phyloP scores from a whole-genome alignment of 2,797 vertebrate species.

The Phalanger gymnotis region DNA sequence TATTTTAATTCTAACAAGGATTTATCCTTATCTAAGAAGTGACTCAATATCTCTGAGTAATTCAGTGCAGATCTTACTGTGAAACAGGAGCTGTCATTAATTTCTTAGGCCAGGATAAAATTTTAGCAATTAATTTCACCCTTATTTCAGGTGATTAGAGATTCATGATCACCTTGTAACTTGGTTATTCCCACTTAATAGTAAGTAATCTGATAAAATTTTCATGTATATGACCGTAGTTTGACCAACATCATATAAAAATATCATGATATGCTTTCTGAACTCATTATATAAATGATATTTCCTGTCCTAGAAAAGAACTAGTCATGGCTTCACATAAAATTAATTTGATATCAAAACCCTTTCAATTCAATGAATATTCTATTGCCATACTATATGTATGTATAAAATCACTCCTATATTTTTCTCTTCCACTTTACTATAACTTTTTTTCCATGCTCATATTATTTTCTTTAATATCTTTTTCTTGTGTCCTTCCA shows the following conservation, averaged over 20 bases:
- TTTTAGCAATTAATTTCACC: conserved; percentile 58
- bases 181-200: conserved; percentile 14
- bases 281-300: background rate
- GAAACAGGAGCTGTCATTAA: conserved; percentile 52
- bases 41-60: conserved; percentile 71
- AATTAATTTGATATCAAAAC: background rate
- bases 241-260: conserved; percentile 18
- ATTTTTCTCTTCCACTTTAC: conserved; percentile 25
- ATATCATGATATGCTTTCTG: background rate
- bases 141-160: conserved; percentile 42
- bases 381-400: background rate
- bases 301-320: conserved; percentile 16
- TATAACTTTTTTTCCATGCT: conserved; percentile 33
- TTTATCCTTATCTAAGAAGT: conserved; percentile 59
- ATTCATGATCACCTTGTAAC: conserved; percentile 46
- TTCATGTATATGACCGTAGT: background rate
- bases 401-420: background rate
- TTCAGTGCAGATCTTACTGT: conserved; percentile 28
- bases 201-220: background rate
- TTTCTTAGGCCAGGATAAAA: conserved; percentile 70
- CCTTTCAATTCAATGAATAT: background rate
- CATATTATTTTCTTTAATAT: conserved; percentile 66
- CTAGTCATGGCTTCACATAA: background rate
- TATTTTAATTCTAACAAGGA: conserved; percentile 71
- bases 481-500: conserved; percentile 63